phyloP scores from a whole-genome alignment of 1,140 invertebrate genomes.

The Pectinophora gossypiella region DNA sequence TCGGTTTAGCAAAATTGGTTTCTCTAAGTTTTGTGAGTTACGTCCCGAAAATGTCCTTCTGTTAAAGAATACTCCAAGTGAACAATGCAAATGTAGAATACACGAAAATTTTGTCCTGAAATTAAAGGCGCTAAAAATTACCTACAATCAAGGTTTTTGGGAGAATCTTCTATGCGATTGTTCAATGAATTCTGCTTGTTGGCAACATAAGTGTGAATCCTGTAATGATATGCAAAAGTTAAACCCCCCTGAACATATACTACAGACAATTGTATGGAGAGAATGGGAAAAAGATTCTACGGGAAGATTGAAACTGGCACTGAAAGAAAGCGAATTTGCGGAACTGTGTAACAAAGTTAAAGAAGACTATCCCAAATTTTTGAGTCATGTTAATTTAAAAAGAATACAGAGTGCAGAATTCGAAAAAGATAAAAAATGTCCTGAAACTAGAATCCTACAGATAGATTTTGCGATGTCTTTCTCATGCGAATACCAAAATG shows the following conservation, averaged over 20 bases:
- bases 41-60: neutral
- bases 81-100: slow-evolving; percentile 4
- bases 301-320: neutral
- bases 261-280: neutral
- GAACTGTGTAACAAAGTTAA: neutral
- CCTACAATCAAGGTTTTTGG: neutral
- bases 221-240: neutral
- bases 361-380: neutral
- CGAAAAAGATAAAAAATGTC: neutral
- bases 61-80: neutral
- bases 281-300: neutral
- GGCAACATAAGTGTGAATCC: neutral
- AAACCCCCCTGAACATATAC: neutral
- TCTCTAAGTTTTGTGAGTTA: neutral
- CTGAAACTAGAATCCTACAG: neutral
- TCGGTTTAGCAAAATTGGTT: neutral
- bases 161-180: neutral
- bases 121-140: neutral
- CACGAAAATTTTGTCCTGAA: slow-evolving; percentile 5
- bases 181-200: neutral
- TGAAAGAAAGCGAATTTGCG: neutral
- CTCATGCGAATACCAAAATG: slow-evolving; percentile 8
- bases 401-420: slow-evolving; percentile 4
- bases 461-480: slow-evolving; percentile 8
- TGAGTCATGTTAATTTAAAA: neutral